These are phyloP conservation scores for Amphiprion ocellaris DNA, from an alignment of 2,113 vertebrate species.

Conservation along the genomic window DNA sequence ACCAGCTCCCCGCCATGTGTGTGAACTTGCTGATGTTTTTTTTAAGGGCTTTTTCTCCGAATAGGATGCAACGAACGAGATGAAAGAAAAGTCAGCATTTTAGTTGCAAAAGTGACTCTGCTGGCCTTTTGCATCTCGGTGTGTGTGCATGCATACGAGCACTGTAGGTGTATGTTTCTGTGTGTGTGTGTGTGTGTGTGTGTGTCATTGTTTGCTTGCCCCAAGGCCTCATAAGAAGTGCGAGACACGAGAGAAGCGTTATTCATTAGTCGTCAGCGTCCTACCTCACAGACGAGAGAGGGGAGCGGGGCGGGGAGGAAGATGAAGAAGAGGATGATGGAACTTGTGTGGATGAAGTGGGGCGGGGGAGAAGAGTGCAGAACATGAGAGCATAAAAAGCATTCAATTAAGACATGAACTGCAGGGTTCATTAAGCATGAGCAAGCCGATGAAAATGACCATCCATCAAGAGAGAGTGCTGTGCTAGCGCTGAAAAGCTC, in stretches of 20 bases:
- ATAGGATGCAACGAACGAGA: slow-evolving; percentile 25
- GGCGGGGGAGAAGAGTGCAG: slow-evolving; percentile 34
- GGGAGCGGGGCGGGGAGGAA: neutral
- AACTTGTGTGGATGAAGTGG: neutral
- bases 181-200: neutral
- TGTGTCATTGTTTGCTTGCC: slow-evolving; percentile 31
- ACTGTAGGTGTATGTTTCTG: neutral
- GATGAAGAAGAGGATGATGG: neutral
- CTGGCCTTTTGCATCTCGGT: slow-evolving; percentile 11
- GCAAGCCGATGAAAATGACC: slow-evolving; percentile 82
- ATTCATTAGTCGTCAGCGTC: slow-evolving; percentile 68
- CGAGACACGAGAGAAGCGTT: slow-evolving; percentile 47
- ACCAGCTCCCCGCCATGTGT: slow-evolving; percentile 6
- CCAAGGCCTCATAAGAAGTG: slow-evolving; percentile 55
- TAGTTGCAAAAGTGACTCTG: slow-evolving; percentile 23
- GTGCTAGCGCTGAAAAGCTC: slow-evolving; percentile 35
- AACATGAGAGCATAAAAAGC: slow-evolving; percentile 77
- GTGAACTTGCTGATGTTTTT: slow-evolving; percentile 35
- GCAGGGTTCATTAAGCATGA: slow-evolving; percentile 83
- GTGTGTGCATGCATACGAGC: neutral
- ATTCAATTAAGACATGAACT: slow-evolving; percentile 84
- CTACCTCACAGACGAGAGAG: slow-evolving; percentile 54
- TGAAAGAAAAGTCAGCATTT: slow-evolving; percentile 58
- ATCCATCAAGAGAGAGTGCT: slow-evolving; percentile 78
- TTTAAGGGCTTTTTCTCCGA: slow-evolving; percentile 12